Evolutionary conservation across 2,113 vertebrate species (phyloP).

Genomic region (Anolis sagrei): DNA sequence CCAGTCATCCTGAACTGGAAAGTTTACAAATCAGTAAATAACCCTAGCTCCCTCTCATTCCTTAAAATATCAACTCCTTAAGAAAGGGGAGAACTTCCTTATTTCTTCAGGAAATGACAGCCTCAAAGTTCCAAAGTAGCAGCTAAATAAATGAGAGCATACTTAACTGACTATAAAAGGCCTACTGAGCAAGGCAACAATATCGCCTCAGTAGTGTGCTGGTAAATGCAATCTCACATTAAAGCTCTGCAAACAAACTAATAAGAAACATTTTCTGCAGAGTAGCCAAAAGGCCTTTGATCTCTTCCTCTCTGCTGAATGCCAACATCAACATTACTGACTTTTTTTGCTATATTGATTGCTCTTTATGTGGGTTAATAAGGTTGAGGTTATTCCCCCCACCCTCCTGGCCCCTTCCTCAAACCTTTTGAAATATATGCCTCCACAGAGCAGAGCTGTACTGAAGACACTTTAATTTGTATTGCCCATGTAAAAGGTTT

Average conservation of each 20-base stretch:
- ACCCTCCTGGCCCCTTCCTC: slow-evolving; percentile 35
- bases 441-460: slow-evolving; percentile 60
- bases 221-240: slow-evolving; percentile 70
- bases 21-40: slow-evolving; percentile 52
- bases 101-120: slow-evolving; percentile 60
- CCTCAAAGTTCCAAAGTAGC: slow-evolving; percentile 54
- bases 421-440: slow-evolving; percentile 56
- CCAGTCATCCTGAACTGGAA: slow-evolving; percentile 37
- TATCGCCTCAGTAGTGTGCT: slow-evolving; percentile 60
- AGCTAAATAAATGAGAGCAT: slow-evolving; percentile 59
- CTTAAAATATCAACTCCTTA: slow-evolving; percentile 53
- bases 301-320: slow-evolving; percentile 63
- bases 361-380: slow-evolving; percentile 72
- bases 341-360: slow-evolving; percentile 66
- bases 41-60: slow-evolving; percentile 48
- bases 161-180: slow-evolving; percentile 56
- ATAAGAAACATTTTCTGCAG: slow-evolving; percentile 59
- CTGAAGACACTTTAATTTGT: slow-evolving; percentile 58
- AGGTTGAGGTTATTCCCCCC: slow-evolving; percentile 65
- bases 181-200: slow-evolving; percentile 58
- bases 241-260: slow-evolving; percentile 73
- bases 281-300: slow-evolving; percentile 61
- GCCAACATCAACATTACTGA: slow-evolving; percentile 69
- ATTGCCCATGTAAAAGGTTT: slow-evolving; percentile 60
- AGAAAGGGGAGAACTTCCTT: slow-evolving; percentile 45